These are phyloP conservation scores for Agelas oroides DNA, from an alignment of 37 sponge, comb jelly and placozoan genomes.

Conservation along the genomic window DNA sequence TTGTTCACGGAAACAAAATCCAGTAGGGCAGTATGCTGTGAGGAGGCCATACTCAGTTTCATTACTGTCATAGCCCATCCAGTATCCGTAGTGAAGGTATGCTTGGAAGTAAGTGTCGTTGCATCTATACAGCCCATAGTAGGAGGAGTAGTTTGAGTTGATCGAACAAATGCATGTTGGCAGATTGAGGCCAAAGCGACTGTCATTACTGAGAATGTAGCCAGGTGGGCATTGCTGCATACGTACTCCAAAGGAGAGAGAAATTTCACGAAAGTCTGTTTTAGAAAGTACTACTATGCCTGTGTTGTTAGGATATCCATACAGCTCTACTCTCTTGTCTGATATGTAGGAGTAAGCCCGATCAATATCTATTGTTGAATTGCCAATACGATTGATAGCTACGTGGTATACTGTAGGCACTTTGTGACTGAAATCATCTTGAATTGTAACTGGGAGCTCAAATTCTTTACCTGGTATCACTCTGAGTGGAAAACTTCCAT, in stretches of 20 bases:
- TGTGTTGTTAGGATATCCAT: not conserved
- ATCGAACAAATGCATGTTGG: not conserved
- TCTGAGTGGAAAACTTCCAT: not conserved
- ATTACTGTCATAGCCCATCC: not conserved
- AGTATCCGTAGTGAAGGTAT: not conserved
- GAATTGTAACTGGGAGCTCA: not conserved
- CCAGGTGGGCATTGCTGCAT: slow-evolving; percentile 21
- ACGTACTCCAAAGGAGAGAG: not conserved
- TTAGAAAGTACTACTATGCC: not conserved
- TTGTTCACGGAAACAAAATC: not conserved
- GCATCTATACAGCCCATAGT: not conserved
- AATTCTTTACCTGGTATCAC: slow-evolving; percentile 13
- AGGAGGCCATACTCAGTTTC: not conserved
- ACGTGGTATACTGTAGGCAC: not conserved
- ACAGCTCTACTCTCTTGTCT: not conserved
- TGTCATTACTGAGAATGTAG: not conserved
- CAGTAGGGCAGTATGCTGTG: not conserved
- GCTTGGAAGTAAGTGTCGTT: not conserved
- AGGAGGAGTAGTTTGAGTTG: not conserved
- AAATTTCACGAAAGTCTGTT: not conserved
- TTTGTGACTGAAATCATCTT: slow-evolving; percentile 1
- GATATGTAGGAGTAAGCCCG: not conserved
- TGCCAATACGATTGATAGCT: not conserved
- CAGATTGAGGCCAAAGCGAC: too few relatives aligned
- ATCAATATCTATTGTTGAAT: not conserved